phyloP scores from a whole-genome alignment of 2,113 vertebrate genomes.

The Dipodomys spectabilis region DNA sequence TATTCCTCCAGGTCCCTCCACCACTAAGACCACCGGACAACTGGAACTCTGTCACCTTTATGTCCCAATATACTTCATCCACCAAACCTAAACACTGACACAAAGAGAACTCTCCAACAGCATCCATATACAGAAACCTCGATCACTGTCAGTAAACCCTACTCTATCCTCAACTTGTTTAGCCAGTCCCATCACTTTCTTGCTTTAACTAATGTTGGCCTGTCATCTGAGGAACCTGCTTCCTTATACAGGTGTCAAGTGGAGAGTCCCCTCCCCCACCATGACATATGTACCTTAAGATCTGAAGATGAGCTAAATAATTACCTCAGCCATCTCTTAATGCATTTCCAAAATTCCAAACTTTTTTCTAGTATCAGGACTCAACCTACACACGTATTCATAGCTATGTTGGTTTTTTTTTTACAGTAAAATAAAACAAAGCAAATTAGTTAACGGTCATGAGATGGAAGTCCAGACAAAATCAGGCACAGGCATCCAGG shows the following conservation, averaged over 20 bases:
- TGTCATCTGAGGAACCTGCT: background rate
- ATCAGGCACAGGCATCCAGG: background rate
- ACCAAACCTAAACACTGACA: background rate
- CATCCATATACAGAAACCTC: background rate
- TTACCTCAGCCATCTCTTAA: slow-evolving; percentile 18
- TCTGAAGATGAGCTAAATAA: background rate
- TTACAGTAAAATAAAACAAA: background rate
- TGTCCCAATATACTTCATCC: background rate
- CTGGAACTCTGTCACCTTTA: background rate
- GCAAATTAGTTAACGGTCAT: background rate
- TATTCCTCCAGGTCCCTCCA: background rate
- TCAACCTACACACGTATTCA: background rate
- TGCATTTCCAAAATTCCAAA: background rate
- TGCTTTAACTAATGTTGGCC: slow-evolving; percentile 10
- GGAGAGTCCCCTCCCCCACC: background rate
- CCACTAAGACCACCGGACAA: background rate
- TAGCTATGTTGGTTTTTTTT: background rate
- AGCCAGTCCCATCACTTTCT: background rate
- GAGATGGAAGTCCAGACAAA: background rate
- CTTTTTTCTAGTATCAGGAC: background rate
- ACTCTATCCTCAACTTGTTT: background rate
- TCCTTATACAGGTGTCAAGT: background rate
- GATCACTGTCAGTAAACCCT: background rate
- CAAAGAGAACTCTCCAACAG: slow-evolving; percentile 11
- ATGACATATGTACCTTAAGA: background rate